Conservation (phyloP, 2,888 invertebrate species). For the Acleris cristana region DNA sequence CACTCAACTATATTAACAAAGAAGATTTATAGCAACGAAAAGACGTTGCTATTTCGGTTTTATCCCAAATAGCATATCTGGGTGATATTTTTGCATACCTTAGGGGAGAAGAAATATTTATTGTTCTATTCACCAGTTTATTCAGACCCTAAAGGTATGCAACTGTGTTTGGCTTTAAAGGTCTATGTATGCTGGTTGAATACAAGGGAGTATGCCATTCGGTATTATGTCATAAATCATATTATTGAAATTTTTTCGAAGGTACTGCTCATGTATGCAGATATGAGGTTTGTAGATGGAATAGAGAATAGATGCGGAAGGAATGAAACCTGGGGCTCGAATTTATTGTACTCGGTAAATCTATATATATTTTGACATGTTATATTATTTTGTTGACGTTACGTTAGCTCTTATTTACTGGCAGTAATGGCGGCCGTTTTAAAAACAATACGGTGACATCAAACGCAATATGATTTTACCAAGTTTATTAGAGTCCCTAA, state of each 20-base stretch:
- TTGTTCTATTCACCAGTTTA: conserved; percentile 55
- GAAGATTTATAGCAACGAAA: conserved; percentile 77
- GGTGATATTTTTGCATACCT: conserved; percentile 79
- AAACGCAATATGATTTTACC: too few species aligned
- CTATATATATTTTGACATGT: too few species aligned
- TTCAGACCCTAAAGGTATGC: conserved; percentile 41
- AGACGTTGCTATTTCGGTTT: conserved; percentile 61
- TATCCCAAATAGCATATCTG: conserved; percentile 67
- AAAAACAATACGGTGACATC: too few species aligned
- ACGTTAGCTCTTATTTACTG: too few species aligned
- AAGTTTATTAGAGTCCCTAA: too few species aligned
- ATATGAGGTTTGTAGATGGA: conserved; percentile 52
- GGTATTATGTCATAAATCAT: conserved; percentile 76
- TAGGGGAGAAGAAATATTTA: conserved; percentile 69
- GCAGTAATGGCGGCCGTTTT: too few species aligned
- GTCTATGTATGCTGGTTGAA: conserved; percentile 42
- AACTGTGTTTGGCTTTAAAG: conserved; percentile 20
- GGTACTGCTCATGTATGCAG: conserved; percentile 51
- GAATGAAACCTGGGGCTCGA: not conserved
- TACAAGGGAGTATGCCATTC: conserved; percentile 53
- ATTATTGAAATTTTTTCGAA: conserved; percentile 74
- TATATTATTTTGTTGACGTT: too few species aligned
- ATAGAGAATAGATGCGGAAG: conserved; percentile 11
- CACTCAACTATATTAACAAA: conserved; percentile 75
- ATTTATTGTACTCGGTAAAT: not conserved